These are phyloP conservation scores for Cryptoprocta ferox DNA, from an alignment of 2,797 vertebrate species.

Conservation along the genomic window DNA sequence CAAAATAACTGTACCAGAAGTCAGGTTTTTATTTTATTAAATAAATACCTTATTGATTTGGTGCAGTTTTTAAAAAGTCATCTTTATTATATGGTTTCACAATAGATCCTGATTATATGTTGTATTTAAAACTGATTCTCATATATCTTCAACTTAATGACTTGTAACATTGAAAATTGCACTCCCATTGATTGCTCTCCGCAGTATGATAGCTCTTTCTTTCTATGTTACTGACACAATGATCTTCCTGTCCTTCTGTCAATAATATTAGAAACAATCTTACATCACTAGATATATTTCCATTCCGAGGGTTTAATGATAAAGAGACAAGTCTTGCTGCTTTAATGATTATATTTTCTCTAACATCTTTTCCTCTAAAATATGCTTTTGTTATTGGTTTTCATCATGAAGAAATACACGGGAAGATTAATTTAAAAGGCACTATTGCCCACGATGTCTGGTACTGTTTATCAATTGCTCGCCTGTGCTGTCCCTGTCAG, in stretches of 20 bases:
- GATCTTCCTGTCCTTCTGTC: constrained; percentile 64
- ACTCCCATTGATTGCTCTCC: constrained; percentile 73
- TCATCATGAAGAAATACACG: constrained; percentile 48
- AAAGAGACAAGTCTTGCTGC: constrained; percentile 35
- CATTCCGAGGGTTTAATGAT: constrained; percentile 58
- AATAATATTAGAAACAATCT: constrained; percentile 73
- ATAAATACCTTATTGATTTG: constrained; percentile 63
- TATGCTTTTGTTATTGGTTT: constrained; percentile 69
- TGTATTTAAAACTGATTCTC: constrained; percentile 73
- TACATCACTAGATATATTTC: constrained; percentile 52
- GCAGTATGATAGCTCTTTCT: constrained; percentile 47
- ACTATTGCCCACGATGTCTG: constrained; percentile 52
- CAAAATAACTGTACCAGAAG: constrained; percentile 1
- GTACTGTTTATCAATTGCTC: constrained; percentile 70
- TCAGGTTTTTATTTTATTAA: constrained; percentile 65
- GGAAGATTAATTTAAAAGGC: constrained; percentile 68
- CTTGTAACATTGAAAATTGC: constrained; percentile 72
- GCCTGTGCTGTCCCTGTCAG: constrained; percentile 39
- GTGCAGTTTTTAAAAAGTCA: constrained; percentile 62
- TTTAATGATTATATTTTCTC: constrained; percentile 68
- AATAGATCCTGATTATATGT: constrained; percentile 54
- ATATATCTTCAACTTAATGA: constrained; percentile 71
- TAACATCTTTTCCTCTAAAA: constrained; percentile 57
- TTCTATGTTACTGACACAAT: constrained; percentile 64
- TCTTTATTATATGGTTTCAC: constrained; percentile 61